Conservation (phyloP, 2,888 invertebrate species). For the Gisinianus flammeolus region DNA sequence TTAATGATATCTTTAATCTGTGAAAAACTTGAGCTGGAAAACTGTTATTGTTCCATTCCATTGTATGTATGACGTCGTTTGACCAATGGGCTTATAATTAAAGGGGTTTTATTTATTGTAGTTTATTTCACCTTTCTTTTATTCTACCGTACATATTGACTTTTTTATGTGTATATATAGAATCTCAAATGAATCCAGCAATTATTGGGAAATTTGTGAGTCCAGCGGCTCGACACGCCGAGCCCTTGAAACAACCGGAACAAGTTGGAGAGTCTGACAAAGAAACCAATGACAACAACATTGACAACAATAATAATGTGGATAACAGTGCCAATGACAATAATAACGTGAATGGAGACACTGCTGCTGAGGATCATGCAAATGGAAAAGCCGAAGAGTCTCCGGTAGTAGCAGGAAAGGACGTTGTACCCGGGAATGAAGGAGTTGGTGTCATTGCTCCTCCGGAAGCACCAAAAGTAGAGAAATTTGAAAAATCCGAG, state of each 20-base stretch:
- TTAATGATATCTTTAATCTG: too few species aligned
- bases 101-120: not conserved
- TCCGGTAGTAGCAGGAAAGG: constrained; percentile 20
- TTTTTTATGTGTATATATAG: too few species aligned
- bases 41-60: too few species aligned
- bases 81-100: too few species aligned
- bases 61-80: too few species aligned
- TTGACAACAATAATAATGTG: too few species aligned
- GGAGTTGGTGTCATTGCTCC: constrained; percentile 51
- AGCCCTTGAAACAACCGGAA: constrained; percentile 21
- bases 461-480: constrained; percentile 40
- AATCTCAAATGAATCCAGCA: constrained; percentile 56
- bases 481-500: not conserved
- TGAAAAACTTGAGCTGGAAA: too few species aligned
- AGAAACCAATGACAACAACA: constrained; percentile 38
- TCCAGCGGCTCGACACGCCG: constrained; percentile 25
- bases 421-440: constrained; percentile 41
- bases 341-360: too few species aligned
- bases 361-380: too few species aligned
- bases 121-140: not conserved
- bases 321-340: too few species aligned
- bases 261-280: constrained; percentile 5
- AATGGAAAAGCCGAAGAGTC: not conserved
- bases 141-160: not conserved
- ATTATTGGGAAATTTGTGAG: constrained; percentile 11